Percentiles rank a stretch among this genome's conserved stretches.
Evolutionary conservation across 2,888 invertebrate genomes (phyloP).

Genomic region (Iselma pallidipennis): DNA sequence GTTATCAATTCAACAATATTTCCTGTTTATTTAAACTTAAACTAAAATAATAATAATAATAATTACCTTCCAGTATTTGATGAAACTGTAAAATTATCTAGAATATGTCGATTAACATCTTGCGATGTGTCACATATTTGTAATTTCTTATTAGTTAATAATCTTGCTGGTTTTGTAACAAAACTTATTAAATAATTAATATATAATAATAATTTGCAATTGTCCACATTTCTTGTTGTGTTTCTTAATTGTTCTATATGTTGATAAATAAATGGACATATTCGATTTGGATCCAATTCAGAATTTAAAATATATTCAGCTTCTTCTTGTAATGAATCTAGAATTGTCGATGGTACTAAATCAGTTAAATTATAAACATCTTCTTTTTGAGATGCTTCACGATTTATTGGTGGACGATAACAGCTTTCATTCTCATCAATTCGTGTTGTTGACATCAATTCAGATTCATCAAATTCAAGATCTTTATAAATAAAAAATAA

Average conservation of each 20-base stretch:
- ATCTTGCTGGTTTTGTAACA: slow-evolving; percentile 37
- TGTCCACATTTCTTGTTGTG: slow-evolving; percentile 29
- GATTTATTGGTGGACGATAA: slow-evolving; percentile 60
- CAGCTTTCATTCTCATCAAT: slow-evolving; percentile 48
- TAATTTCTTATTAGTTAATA: slow-evolving; percentile 39
- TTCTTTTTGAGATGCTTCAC: slow-evolving; percentile 55
- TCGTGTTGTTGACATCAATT: background rate
- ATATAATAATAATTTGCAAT: slow-evolving; percentile 46
- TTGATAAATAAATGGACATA: slow-evolving; percentile 31
- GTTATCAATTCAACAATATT: background rate
- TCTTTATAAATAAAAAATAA: slow-evolving; percentile 25
- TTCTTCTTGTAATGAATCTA: slow-evolving; percentile 45
- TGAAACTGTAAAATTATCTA: slow-evolving; percentile 41
- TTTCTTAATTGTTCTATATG: slow-evolving; percentile 33
- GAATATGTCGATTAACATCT: slow-evolving; percentile 43
- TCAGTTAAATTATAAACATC: slow-evolving; percentile 58
- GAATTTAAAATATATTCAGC: slow-evolving; percentile 32
- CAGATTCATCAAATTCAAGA: slow-evolving; percentile 28
- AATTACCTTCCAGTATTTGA: slow-evolving; percentile 37
- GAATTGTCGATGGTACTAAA: slow-evolving; percentile 56
- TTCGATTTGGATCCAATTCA: slow-evolving; percentile 29
- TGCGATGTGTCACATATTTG: slow-evolving; percentile 44
- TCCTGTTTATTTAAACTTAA: background rate
- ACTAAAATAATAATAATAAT: slow-evolving; percentile 24
- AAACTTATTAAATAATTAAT: slow-evolving; percentile 47